These are phyloP conservation scores for Deilephila elpenor DNA, from an alignment of 2,888 invertebrate genomes.

Conservation along the genomic window DNA sequence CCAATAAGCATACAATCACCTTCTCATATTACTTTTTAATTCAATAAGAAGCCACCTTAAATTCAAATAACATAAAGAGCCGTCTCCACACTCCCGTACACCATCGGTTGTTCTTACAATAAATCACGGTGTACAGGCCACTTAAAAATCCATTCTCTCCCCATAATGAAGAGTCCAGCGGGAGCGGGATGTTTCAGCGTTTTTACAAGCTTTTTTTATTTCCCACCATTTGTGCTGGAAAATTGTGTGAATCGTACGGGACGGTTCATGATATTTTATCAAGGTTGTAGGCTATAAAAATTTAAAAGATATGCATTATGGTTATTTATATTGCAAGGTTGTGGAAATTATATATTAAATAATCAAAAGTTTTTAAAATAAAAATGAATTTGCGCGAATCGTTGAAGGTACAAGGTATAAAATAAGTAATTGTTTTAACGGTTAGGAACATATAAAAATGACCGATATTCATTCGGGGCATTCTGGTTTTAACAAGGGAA, in stretches of 20 bases:
- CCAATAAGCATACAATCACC: too few relatives aligned
- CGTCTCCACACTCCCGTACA: constrained; percentile 45
- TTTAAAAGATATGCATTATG: too few relatives aligned
- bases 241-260: background rate
- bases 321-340: too few relatives aligned
- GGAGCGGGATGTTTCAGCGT: constrained; percentile 14
- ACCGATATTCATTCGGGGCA: too few relatives aligned
- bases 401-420: too few relatives aligned
- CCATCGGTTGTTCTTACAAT: constrained; percentile 65
- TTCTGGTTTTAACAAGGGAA: too few relatives aligned
- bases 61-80: constrained; percentile 31
- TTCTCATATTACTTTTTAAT: too few relatives aligned
- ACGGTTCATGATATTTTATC: background rate
- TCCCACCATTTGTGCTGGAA: background rate
- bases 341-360: too few relatives aligned
- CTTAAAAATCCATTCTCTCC: constrained; percentile 71
- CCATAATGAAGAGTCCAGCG: constrained; percentile 53
- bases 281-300: background rate
- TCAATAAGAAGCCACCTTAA: background rate
- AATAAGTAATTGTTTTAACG: too few relatives aligned
- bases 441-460: too few relatives aligned
- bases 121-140: constrained; percentile 71
- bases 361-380: too few relatives aligned
- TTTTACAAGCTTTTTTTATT: constrained; percentile 20
- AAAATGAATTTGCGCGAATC: too few relatives aligned